Evolutionary conservation across 2,888 invertebrate species (phyloP).

Genomic region (Caenorhabditis sinica): DNA sequence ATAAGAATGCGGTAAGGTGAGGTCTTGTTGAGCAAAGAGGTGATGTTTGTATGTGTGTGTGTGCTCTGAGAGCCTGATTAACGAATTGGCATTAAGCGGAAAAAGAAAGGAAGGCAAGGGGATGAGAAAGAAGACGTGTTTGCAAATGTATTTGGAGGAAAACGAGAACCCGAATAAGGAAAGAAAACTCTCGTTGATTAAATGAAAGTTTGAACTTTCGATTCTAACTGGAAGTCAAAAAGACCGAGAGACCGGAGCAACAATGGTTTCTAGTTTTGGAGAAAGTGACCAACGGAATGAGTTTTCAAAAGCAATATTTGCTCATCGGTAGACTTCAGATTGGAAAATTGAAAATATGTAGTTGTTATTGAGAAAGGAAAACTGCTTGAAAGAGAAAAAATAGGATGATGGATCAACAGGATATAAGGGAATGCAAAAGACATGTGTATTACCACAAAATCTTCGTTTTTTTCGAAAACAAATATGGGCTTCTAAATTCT

Average conservation of each 20-base stretch:
- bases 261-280: too few relatives aligned
- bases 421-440: constrained; percentile 13
- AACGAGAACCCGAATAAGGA: constrained; percentile 28
- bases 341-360: background rate
- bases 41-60: constrained; percentile 28
- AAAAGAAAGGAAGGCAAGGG: constrained; percentile 17
- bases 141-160: constrained; percentile 49
- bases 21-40: constrained; percentile 5
- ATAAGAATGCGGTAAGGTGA: constrained; percentile 22
- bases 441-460: constrained; percentile 23
- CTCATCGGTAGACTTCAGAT: background rate
- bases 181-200: constrained; percentile 7
- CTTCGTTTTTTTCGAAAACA: constrained; percentile 7
- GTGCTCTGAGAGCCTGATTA: constrained; percentile 51
- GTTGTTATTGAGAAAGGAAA: constrained; percentile 38
- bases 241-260: background rate
- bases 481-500: background rate
- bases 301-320: too few relatives aligned
- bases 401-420: constrained; percentile 46
- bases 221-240: background rate
- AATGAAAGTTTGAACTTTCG: constrained; percentile 23
- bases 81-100: constrained; percentile 53
- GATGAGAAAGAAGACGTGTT: constrained; percentile 42
- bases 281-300: too few relatives aligned
- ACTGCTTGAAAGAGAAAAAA: background rate